Evolutionary conservation across 2,113 vertebrate genomes (phyloP).

Genomic region (Periophthalmodon schlosseri): DNA sequence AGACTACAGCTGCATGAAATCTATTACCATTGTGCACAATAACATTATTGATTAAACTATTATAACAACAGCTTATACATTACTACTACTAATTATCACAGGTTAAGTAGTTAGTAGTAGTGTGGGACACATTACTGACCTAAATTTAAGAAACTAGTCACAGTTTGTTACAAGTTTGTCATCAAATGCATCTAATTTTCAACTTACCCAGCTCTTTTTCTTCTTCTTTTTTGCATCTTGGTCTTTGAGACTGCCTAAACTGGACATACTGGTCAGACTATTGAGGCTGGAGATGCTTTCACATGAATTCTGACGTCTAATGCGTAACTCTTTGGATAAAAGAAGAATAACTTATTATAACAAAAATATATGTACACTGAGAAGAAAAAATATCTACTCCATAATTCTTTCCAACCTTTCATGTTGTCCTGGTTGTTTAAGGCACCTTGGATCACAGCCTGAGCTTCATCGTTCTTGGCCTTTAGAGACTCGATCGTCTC

Average conservation of each 20-base stretch:
- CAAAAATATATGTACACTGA: neutral
- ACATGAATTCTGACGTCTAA: slow-evolving; percentile 93
- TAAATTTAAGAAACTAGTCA: slow-evolving; percentile 56
- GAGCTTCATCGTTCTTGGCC: slow-evolving; percentile 90
- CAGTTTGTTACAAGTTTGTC: slow-evolving; percentile 12
- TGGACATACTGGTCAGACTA: slow-evolving; percentile 94
- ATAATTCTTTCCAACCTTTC: slow-evolving; percentile 77
- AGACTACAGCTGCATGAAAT: slow-evolving; percentile 28
- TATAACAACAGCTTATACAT: no score
- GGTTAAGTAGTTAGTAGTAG: slow-evolving; percentile 16
- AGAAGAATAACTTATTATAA: neutral
- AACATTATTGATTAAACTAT: neutral
- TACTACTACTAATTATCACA: slow-evolving; percentile 25
- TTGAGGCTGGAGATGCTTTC: slow-evolving; percentile 97
- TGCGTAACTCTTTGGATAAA: slow-evolving; percentile 80
- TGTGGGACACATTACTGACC: slow-evolving; percentile 42
- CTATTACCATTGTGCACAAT: slow-evolving; percentile 16
- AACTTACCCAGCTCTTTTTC: slow-evolving; percentile 94
- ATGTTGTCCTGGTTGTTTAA: slow-evolving; percentile 84
- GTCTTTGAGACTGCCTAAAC: slow-evolving; percentile 89
- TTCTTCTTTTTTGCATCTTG: slow-evolving; percentile 94
- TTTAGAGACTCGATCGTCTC: slow-evolving; percentile 92
- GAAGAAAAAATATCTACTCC: neutral
- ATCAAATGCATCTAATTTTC: slow-evolving; percentile 4
- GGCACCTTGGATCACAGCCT: slow-evolving; percentile 91